Evolutionary conservation across 2,113 vertebrate species (phyloP).

Genomic region (Periophthalmus modestus): DNA sequence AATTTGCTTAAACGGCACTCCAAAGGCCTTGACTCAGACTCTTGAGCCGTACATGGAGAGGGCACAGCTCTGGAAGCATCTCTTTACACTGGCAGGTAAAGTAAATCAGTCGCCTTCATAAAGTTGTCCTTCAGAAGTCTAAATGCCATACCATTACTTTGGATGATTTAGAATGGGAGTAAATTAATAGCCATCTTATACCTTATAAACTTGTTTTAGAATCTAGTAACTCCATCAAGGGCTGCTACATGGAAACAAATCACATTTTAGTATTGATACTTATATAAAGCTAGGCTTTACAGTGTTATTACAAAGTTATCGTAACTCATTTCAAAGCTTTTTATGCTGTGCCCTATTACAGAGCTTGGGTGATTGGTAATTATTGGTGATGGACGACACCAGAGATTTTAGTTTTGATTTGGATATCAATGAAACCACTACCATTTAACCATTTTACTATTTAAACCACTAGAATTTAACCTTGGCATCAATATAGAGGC

Average conservation of each 20-base stretch:
- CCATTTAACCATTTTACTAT: too few relatives aligned
- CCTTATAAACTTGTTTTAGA: not conserved
- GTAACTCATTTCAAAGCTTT: not conserved
- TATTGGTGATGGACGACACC: constrained; percentile 46
- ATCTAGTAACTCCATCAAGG: not conserved
- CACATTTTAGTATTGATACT: not conserved
- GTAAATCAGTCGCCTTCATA: constrained; percentile 25
- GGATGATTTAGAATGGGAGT: not conserved
- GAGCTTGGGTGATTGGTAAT: constrained; percentile 73
- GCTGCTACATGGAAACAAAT: not conserved
- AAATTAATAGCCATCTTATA: not conserved
- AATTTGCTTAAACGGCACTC: constrained; percentile 79
- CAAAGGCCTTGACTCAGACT: constrained; percentile 82
- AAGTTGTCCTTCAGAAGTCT: constrained; percentile 5
- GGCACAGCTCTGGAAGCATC: constrained; percentile 83
- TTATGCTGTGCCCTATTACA: constrained; percentile 56
- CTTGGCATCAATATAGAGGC: too few relatives aligned
- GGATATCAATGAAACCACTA: too few relatives aligned
- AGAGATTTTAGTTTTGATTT: too few relatives aligned
- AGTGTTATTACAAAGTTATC: constrained; percentile 54
- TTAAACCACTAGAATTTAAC: too few relatives aligned
- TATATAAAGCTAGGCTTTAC: constrained; percentile 44
- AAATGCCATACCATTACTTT: not conserved
- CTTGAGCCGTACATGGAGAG: constrained; percentile 87
- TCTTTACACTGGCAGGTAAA: constrained; percentile 87